Percentiles rank a stretch among this genome's conserved stretches.
These are phyloP conservation scores for Salvelinus namaycush DNA, from an alignment of 2,113 vertebrate genomes.

Conservation along the genomic window DNA sequence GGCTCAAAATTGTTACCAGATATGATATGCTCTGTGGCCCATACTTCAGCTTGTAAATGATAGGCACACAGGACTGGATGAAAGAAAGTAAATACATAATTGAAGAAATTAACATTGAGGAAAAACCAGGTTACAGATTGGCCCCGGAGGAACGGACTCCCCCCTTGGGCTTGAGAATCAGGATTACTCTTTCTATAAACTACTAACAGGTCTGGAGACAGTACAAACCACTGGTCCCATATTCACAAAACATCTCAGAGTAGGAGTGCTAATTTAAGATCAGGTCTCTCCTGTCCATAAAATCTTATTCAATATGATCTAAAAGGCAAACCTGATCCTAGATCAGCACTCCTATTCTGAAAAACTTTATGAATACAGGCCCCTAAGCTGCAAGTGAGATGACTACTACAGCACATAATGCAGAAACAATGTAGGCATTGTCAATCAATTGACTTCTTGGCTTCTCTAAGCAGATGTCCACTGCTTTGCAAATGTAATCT, in stretches of 20 bases:
- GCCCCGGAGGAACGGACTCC: neutral
- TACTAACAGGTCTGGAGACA: too few species aligned
- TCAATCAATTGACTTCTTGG: neutral
- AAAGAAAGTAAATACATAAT: constrained; percentile 50
- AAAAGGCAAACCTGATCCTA: too few species aligned
- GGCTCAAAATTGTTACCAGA: constrained; percentile 2
- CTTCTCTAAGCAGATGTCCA: neutral
- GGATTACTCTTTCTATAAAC: too few species aligned
- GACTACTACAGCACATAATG: neutral
- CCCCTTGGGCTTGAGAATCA: neutral
- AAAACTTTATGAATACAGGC: too few species aligned
- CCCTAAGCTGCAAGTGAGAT: neutral
- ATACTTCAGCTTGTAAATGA: too few species aligned
- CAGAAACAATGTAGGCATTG: neutral
- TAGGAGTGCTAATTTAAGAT: neutral
- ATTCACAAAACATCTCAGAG: neutral
- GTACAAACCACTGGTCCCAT: too few species aligned
- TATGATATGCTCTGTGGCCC: too few species aligned
- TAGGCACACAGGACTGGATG: neutral
- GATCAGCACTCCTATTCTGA: too few species aligned
- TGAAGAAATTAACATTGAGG: constrained; percentile 29
- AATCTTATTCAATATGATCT: too few species aligned
- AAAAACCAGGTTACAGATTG: constrained; percentile 27
- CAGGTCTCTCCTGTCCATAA: too few species aligned
- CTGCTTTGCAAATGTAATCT: neutral